These are phyloP conservation scores for Acyrthosiphon pisum DNA, from an alignment of 1,140 invertebrate species.

Conservation along the genomic window DNA sequence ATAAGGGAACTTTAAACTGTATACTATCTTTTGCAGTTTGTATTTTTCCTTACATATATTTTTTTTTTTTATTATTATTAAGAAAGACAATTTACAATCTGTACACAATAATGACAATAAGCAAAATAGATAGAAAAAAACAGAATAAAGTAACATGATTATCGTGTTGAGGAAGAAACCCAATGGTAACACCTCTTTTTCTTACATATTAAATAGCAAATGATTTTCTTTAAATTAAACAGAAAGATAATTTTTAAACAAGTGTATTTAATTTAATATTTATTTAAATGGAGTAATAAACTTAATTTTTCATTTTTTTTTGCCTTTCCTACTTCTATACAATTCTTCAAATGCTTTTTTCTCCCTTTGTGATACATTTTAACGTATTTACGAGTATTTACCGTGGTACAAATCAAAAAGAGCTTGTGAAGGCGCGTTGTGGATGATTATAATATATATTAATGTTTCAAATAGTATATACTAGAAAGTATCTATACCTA, in stretches of 20 bases:
- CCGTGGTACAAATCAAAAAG: not conserved
- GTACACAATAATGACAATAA: too few relatives aligned
- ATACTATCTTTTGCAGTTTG: not conserved
- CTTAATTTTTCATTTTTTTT: not conserved
- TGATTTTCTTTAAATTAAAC: not conserved
- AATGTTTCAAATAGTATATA: not conserved
- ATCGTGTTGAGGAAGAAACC: too few relatives aligned
- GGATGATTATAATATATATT: not conserved
- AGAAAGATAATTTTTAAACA: not conserved
- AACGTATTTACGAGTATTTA: not conserved
- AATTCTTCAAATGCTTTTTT: not conserved
- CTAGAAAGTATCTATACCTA: not conserved
- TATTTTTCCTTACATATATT: too few relatives aligned
- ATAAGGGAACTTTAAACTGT: not conserved
- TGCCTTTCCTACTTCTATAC: too few relatives aligned
- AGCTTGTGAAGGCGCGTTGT: not conserved
- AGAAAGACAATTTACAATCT: too few relatives aligned
- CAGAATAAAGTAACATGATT: too few relatives aligned
- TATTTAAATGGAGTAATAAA: not conserved
- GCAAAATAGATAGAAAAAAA: too few relatives aligned
- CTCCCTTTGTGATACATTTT: not conserved
- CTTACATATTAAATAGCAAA: too few relatives aligned
- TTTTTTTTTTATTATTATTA: too few relatives aligned
- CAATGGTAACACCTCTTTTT: too few relatives aligned
- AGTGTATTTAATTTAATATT: not conserved